Evolutionary conservation across 2,797 vertebrate species (phyloP).

Genomic region (Thunnus albacares): DNA sequence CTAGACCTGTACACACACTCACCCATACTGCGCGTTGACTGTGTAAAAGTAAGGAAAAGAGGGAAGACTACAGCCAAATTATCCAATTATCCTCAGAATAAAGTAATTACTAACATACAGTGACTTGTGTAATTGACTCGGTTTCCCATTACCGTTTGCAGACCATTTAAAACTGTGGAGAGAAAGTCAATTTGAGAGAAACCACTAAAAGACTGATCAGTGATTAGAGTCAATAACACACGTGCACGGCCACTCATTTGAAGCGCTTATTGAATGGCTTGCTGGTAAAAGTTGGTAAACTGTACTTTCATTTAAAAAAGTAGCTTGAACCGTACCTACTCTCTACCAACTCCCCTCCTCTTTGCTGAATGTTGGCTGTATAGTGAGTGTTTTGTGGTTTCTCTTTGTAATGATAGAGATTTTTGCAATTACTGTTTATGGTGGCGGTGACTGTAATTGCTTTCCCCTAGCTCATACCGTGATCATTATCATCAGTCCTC

Average conservation of each 20-base stretch:
- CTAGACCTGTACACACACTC: slow-evolving; percentile 9
- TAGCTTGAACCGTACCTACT: slow-evolving; percentile 11
- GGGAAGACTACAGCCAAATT: slow-evolving; percentile 24
- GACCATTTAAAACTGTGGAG: slow-evolving; percentile 56
- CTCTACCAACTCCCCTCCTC: slow-evolving; percentile 17
- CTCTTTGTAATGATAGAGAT: slow-evolving; percentile 72
- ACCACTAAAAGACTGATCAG: slow-evolving; percentile 75
- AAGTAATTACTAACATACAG: slow-evolving; percentile 67
- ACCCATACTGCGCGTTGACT: slow-evolving; percentile 1
- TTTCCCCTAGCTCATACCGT: slow-evolving; percentile 77
- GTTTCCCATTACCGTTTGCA: slow-evolving; percentile 60
- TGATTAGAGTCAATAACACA: slow-evolving; percentile 74
- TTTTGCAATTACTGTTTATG: slow-evolving; percentile 77
- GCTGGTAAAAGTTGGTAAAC: slow-evolving; percentile 72
- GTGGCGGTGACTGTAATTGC: slow-evolving; percentile 76
- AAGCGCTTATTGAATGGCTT: slow-evolving; percentile 75
- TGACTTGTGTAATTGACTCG: slow-evolving; percentile 58
- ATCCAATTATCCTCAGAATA: slow-evolving; percentile 47
- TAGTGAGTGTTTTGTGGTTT: slow-evolving; percentile 63
- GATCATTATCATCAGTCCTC: slow-evolving; percentile 81
- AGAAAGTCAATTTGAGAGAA: slow-evolving; percentile 67
- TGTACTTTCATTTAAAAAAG: slow-evolving; percentile 49
- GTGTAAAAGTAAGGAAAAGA: slow-evolving; percentile 18
- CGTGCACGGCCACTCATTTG: slow-evolving; percentile 70
- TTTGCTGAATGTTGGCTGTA: slow-evolving; percentile 24